Evolutionary conservation across 2,113 vertebrate genomes (phyloP).

Genomic region (Odocoileus virginianus): DNA sequence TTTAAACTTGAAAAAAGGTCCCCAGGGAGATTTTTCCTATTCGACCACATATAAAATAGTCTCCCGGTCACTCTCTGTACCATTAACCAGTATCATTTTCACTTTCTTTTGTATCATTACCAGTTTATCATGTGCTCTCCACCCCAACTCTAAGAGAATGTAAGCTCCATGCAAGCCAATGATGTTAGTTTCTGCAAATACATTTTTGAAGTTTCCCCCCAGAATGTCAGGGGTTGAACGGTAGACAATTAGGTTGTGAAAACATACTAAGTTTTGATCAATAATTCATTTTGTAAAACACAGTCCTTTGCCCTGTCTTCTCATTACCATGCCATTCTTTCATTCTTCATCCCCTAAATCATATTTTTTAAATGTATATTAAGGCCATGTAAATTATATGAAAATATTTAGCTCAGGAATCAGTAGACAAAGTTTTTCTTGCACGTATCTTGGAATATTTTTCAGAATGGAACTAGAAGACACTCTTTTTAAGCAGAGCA

Average conservation of each 20-base stretch:
- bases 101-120: not conserved
- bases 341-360: not conserved
- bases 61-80: not conserved
- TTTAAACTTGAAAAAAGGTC: not conserved
- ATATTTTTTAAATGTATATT: not conserved
- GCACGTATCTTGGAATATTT: not conserved
- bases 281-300: not conserved
- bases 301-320: not conserved
- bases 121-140: not conserved
- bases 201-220: not conserved
- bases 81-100: not conserved
- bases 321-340: not conserved
- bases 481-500: not conserved
- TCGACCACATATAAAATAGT: not conserved
- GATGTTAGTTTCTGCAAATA: not conserved
- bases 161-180: not conserved
- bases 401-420: not conserved
- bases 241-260: not conserved
- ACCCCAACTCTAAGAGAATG: not conserved
- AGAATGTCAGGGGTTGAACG: slow-evolving; percentile 22
- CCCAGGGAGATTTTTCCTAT: not conserved
- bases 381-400: not conserved
- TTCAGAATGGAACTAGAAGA: not conserved
- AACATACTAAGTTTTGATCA: not conserved
- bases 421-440: not conserved